A percentile compares a stretch with the other conserved stretches of the same genome.
phyloP scores from a whole-genome alignment of 2,113 vertebrate genomes.

The Paradoxurus hermaphroditus region DNA sequence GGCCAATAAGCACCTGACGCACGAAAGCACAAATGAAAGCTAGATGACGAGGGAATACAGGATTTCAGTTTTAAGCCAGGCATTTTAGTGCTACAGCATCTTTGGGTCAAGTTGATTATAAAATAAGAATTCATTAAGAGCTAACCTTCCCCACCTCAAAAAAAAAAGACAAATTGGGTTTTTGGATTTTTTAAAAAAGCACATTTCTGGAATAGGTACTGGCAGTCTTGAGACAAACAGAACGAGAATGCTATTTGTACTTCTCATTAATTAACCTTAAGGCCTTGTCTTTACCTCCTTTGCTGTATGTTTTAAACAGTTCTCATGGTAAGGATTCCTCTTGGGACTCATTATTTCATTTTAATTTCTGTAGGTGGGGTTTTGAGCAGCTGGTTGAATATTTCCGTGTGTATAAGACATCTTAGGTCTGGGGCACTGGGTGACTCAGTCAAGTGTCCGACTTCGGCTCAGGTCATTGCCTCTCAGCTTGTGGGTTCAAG shows the following conservation, averaged over 20 bases:
- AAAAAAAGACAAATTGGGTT: neutral
- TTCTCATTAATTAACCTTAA: slow-evolving; percentile 78
- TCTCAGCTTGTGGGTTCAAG: too few species aligned
- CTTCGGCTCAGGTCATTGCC: too few species aligned
- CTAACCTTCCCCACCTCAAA: neutral
- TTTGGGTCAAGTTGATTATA: slow-evolving; percentile 27
- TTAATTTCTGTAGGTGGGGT: slow-evolving; percentile 52
- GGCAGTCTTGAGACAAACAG: slow-evolving; percentile 32
- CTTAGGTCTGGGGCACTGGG: neutral
- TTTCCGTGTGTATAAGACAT: slow-evolving; percentile 34
- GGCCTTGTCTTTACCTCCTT: slow-evolving; percentile 60
- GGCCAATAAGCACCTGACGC: neutral
- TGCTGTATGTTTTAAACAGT: slow-evolving; percentile 52
- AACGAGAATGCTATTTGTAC: slow-evolving; percentile 61
- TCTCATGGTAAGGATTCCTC: slow-evolving; percentile 71
- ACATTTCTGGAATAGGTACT: neutral
- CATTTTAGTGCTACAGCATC: neutral
- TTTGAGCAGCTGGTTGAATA: slow-evolving; percentile 53
- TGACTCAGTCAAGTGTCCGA: too few species aligned
- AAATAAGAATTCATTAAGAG: slow-evolving; percentile 19
- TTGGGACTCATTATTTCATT: slow-evolving; percentile 75
- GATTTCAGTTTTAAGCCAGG: neutral
- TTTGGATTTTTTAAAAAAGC: neutral
- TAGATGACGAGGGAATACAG: neutral
- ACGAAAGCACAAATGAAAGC: neutral